Conservation (phyloP, 2,888 invertebrate species). For the Oligia strigilis region DNA sequence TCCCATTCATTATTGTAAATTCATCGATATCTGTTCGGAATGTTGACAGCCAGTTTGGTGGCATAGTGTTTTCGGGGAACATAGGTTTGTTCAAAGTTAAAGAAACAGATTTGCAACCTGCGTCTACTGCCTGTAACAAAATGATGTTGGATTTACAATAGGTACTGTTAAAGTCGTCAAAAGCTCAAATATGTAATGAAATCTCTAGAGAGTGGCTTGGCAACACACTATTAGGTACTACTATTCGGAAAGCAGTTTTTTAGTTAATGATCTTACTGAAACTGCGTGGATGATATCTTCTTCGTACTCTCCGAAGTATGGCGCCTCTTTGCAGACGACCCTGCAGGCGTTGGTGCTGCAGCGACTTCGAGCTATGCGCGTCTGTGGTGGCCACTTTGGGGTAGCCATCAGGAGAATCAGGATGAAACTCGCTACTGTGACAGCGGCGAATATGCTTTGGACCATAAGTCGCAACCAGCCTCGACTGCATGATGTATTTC, state of each 20-base stretch:
- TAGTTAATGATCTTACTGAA: conserved; percentile 70
- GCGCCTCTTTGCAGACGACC: conserved; percentile 75
- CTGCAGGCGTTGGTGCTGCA: conserved; percentile 74
- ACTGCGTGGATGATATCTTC: conserved; percentile 74
- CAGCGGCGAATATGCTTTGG: conserved; percentile 79
- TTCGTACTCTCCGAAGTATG: conserved; percentile 72
- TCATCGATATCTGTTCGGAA: conserved; percentile 72
- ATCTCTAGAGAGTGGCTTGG: neutral
- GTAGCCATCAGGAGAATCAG: conserved; percentile 80
- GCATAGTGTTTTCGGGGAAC: conserved; percentile 77
- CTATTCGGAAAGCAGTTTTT: neutral
- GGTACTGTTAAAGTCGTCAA: neutral
- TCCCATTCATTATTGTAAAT: conserved; percentile 79
- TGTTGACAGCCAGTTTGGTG: conserved; percentile 77
- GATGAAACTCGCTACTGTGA: conserved; percentile 83
- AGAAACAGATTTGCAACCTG: conserved; percentile 71
- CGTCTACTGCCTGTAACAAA: conserved; percentile 77
- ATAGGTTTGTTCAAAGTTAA: conserved; percentile 73
- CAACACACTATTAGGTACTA: neutral
- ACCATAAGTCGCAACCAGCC: conserved; percentile 82
- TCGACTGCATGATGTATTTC: conserved; percentile 82
- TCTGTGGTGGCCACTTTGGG: conserved; percentile 47
- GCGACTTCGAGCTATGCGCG: conserved; percentile 28
- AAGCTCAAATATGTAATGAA: neutral
- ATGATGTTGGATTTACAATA: neutral